These are phyloP conservation scores for Gymnothorax reevesii DNA, from an alignment of 2,797 vertebrate species.

Conservation along the genomic window DNA sequence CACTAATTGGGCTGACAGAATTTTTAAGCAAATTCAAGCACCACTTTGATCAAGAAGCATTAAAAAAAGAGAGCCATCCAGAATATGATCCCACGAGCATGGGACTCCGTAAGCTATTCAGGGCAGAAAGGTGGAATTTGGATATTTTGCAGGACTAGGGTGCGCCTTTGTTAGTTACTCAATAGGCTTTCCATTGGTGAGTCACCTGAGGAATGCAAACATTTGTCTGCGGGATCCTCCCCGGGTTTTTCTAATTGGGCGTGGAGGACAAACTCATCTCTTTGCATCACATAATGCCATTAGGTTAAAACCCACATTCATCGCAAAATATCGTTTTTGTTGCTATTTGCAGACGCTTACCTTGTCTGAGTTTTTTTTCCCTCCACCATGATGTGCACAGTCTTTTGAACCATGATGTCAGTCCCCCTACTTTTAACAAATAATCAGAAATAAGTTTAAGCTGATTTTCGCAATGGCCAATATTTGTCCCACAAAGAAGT, in stretches of 20 bases:
- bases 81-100: neutral
- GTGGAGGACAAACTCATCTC: conserved; percentile 23
- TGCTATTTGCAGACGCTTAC: conserved; percentile 16
- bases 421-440: conserved; percentile 65
- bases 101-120: neutral
- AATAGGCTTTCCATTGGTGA: conserved; percentile 23
- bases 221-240: conserved; percentile 31
- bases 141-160: conserved; percentile 19
- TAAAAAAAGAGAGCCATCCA: neutral
- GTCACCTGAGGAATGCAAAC: conserved; percentile 32
- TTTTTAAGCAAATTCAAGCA: neutral
- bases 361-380: conserved; percentile 23
- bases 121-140: neutral
- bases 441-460: conserved; percentile 29
- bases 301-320: neutral
- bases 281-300: conserved; percentile 29
- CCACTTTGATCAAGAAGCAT: neutral
- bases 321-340: neutral
- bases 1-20: neutral
- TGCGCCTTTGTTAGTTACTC: conserved; percentile 13
- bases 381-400: conserved; percentile 47
- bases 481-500: neutral
- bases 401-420: conserved; percentile 58
- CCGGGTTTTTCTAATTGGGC: conserved; percentile 25
- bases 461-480: neutral